A percentile compares a stretch with the other conserved stretches of the same genome.
Evolutionary conservation across 2,797 vertebrate species (phyloP).

Genomic region (Danio jaintianensis): DNA sequence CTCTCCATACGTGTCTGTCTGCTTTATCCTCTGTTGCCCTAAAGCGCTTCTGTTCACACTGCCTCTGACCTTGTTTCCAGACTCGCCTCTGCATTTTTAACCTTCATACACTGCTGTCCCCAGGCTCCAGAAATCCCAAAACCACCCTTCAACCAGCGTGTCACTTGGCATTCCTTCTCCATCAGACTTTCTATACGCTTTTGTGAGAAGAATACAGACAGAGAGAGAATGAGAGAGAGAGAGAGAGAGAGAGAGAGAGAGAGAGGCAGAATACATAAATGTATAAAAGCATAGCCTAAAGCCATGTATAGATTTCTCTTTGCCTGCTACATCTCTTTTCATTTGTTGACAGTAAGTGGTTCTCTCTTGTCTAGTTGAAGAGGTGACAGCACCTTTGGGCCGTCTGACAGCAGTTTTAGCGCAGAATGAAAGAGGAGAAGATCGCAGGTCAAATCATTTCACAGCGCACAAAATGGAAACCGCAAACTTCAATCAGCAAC

Average conservation of each 20-base stretch:
- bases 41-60: constrained; percentile 16
- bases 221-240: background rate
- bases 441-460: constrained; percentile 40
- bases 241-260: background rate
- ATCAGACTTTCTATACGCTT: constrained; percentile 26
- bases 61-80: constrained; percentile 43
- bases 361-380: constrained; percentile 45
- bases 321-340: constrained; percentile 47
- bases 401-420: constrained; percentile 41
- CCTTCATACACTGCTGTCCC: constrained; percentile 27
- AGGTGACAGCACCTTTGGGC: constrained; percentile 50
- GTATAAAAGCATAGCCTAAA: constrained; percentile 47
- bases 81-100: constrained; percentile 36
- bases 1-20: constrained; percentile 1
- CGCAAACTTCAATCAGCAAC: background rate
- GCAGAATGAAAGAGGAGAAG: constrained; percentile 23
- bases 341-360: constrained; percentile 50
- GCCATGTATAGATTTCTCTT: constrained; percentile 50
- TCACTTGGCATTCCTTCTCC: constrained; percentile 24
- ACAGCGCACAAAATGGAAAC: background rate
- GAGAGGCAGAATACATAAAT: constrained; percentile 48
- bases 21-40: constrained; percentile 14
- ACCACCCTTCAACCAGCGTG: constrained; percentile 34
- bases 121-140: constrained; percentile 35
- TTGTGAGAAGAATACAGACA: constrained; percentile 11